Conservation (phyloP, 1,140 invertebrate genomes). For the Augochlora pura region DNA sequence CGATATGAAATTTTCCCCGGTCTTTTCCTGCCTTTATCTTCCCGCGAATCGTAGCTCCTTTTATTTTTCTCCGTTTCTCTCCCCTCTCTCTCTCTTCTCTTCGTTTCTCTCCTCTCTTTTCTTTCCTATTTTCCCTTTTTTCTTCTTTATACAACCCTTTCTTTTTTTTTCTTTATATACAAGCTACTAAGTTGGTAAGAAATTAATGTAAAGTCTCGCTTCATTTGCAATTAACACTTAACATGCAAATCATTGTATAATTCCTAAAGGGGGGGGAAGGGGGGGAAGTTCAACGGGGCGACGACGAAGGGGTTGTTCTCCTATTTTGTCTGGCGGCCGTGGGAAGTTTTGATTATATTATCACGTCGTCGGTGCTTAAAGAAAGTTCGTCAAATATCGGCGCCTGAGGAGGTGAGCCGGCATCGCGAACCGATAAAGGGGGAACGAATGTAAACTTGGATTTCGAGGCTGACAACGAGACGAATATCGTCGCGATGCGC, state of each 20-base stretch:
- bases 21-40: constrained; percentile 33
- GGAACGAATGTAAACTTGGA: neutral
- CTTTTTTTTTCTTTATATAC: too few relatives aligned
- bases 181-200: too few relatives aligned
- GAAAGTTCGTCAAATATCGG: neutral
- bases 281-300: neutral
- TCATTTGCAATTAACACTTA: constrained; percentile 27
- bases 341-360: constrained; percentile 8
- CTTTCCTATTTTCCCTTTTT: too few relatives aligned
- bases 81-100: neutral
- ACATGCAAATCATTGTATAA: constrained; percentile 18
- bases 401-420: neutral
- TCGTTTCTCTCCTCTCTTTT: neutral
- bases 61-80: neutral
- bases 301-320: neutral
- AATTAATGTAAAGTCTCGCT: neutral
- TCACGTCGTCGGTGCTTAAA: neutral
- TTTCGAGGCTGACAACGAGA: neutral
- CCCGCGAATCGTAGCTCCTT: neutral
- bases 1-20: constrained; percentile 57
- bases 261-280: too few relatives aligned
- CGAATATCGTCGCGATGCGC: neutral
- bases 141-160: neutral
- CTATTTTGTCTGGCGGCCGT: neutral
- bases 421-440: neutral